Evolutionary conservation across 1,140 invertebrate genomes (phyloP), one percentile per base, ranked within the genome.

Genomic region (Drosophila malerkotliana): DNA sequence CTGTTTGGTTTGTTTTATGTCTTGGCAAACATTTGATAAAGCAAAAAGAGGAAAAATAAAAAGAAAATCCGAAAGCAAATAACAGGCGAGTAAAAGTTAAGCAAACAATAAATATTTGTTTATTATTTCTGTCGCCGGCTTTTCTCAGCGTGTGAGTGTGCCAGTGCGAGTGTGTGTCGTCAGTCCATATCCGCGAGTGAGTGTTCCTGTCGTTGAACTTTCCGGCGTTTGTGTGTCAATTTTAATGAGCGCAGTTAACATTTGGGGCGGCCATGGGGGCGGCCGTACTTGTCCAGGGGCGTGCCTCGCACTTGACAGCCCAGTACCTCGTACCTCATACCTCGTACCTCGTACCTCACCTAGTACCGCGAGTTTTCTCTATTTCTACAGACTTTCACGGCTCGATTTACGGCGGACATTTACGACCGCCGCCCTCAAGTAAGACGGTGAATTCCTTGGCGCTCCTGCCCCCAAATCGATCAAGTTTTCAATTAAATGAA

Each of bases 11-110:
- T 73, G 63, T 73, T 84, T 85, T 80, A 84, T 77, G 77, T 74
- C 59, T 85, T 52, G 73, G 57, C 81, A 84, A 84, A 84, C 81
- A 84, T 85, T 85, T 79, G 81, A 84, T 84, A 84, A 84, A 61
- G 55, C 55, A 55, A 37, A 73, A 24, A 32, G 34, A 32, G 37
- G 34, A 53, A 62, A 81, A 62, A 52, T 10, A 34, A 68, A 56
- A 28, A 26, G 52, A 48, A 67, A 69, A 69, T 68, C 66, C 66
- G 37, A 24, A 48, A 32, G 66, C 63, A 82, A 82, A 78, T 78
- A 78, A 57, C 57, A 63, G 49, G 52, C 58, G 74, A 61, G 79
- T 74, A 82, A 82, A 84, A 85, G 81, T 85, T 80, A 80, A 73
- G 21, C 72, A 83, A 79, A 84, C 51, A 83, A 67, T 51, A 85